These are phyloP conservation scores for Malthinus seriepunctatus DNA, from an alignment of 2,888 invertebrate species.

Conservation along the genomic window DNA sequence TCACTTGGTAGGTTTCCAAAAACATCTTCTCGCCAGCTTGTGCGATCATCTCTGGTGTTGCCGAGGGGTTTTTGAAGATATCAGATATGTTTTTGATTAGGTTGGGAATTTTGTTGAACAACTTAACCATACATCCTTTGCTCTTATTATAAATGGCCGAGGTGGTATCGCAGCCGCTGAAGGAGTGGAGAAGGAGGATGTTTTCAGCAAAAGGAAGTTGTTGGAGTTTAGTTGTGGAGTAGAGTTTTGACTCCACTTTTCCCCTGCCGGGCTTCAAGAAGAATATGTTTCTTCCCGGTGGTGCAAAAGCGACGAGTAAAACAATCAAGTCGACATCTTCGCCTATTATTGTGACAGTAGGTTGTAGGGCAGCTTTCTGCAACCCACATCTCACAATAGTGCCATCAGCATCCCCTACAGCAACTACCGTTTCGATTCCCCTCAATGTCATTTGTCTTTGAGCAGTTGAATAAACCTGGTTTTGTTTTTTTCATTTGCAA, in stretches of 20 bases:
- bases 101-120: not conserved
- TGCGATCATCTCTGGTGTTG: not conserved
- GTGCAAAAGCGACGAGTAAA: constrained; percentile 14
- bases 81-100: not conserved
- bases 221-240: not conserved
- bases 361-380: constrained; percentile 24
- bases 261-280: constrained; percentile 20
- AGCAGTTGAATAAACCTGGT: constrained; percentile 23
- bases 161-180: not conserved
- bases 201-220: not conserved
- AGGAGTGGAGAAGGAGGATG: not conserved
- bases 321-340: constrained; percentile 26
- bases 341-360: constrained; percentile 22
- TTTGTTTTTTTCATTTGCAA: constrained; percentile 22
- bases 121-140: not conserved
- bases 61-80: not conserved
- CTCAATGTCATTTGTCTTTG: constrained; percentile 23
- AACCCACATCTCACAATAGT: constrained; percentile 31
- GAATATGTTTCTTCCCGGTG: constrained; percentile 8
- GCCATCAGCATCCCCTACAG: constrained; percentile 30
- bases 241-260: too few relatives aligned
- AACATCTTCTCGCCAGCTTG: not conserved
- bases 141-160: not conserved
- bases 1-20: not conserved
- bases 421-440: constrained; percentile 29